phyloP scores from a whole-genome alignment of 1,140 invertebrate genomes.

The Scaptomyza montana region DNA sequence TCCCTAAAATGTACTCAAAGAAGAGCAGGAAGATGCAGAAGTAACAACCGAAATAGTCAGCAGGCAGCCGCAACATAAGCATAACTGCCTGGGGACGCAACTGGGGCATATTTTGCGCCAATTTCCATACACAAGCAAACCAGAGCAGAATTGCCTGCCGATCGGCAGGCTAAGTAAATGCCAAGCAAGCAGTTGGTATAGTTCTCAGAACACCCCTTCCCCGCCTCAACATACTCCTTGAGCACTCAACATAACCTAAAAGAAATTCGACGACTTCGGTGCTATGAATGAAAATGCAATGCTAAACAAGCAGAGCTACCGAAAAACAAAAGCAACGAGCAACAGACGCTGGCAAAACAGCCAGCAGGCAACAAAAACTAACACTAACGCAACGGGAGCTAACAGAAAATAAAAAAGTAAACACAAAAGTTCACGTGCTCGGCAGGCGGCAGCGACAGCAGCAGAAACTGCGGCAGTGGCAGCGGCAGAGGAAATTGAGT shows the following conservation, averaged over 20 bases:
- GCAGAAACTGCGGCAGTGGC: neutral
- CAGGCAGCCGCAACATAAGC: constrained; percentile 46
- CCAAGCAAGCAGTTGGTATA: constrained; percentile 54
- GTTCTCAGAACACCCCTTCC: constrained; percentile 17
- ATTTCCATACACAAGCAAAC: constrained; percentile 72
- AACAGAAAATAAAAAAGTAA: constrained; percentile 77
- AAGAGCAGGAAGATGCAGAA: constrained; percentile 24
- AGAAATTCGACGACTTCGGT: constrained; percentile 25
- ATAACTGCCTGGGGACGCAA: constrained; percentile 57
- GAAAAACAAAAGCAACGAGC: constrained; percentile 17
- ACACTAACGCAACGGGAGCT: constrained; percentile 45
- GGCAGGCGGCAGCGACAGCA: constrained; percentile 39
- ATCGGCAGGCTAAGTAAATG: constrained; percentile 54
- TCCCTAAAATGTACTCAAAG: constrained; percentile 33
- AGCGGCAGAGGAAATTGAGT: neutral
- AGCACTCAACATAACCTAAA: constrained; percentile 12
- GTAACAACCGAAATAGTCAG: constrained; percentile 20
- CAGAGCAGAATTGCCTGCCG: constrained; percentile 33
- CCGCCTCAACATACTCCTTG: neutral
- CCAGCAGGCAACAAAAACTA: constrained; percentile 26
- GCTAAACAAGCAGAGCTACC: constrained; percentile 40
- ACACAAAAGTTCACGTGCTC: constrained; percentile 79
- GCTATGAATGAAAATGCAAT: constrained; percentile 70
- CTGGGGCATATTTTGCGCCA: constrained; percentile 76
- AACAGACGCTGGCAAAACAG: constrained; percentile 21